These are phyloP conservation scores for Falco biarmicus DNA, from an alignment of 2,797 vertebrate genomes.

Conservation along the genomic window DNA sequence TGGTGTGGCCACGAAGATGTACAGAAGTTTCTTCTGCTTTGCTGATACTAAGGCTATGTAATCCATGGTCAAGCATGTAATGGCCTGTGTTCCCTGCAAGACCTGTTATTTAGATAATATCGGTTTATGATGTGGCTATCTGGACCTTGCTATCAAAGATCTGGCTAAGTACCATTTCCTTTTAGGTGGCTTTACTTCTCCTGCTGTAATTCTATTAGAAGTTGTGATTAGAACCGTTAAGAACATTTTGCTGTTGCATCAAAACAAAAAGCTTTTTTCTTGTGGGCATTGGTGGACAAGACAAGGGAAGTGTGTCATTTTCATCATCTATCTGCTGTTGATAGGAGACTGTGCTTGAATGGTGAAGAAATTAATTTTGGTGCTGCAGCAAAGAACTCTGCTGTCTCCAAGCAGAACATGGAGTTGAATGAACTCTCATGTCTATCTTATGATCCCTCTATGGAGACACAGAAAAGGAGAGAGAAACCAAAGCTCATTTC, in stretches of 20 bases:
- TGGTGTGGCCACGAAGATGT: background rate
- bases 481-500: background rate
- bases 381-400: background rate
- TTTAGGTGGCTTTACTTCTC: background rate
- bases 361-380: background rate
- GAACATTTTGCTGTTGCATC: background rate
- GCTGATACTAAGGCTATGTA: background rate
- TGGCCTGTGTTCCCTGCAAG: background rate
- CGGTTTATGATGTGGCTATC: background rate
- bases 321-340: background rate
- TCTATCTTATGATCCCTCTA: accelerated
- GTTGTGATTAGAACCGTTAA: background rate
- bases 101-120: background rate
- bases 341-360: background rate
- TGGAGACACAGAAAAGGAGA: background rate
- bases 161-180: background rate
- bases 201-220: background rate
- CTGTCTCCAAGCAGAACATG: background rate
- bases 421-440: background rate
- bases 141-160: background rate
- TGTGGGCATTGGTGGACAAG: background rate
- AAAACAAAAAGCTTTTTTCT: background rate
- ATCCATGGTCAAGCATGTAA: background rate
- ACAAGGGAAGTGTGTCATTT: background rate
- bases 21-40: background rate